Evolutionary conservation across 2,113 vertebrate genomes (phyloP).

Genomic region (Tauraco erythrolophus): DNA sequence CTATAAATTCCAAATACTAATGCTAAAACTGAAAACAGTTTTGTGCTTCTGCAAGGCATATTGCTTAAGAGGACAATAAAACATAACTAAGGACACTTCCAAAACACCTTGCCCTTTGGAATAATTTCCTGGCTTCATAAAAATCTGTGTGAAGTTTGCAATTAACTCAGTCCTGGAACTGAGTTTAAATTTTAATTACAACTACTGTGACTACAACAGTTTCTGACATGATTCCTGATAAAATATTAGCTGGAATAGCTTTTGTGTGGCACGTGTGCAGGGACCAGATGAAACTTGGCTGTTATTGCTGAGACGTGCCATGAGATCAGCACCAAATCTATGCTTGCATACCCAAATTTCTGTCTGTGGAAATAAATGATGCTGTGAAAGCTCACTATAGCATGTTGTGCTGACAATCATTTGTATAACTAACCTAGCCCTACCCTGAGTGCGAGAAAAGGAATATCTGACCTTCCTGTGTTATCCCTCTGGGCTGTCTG

Average conservation of each 20-base stretch:
- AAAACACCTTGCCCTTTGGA: not conserved
- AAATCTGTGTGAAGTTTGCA: not conserved
- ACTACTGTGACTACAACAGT: not conserved
- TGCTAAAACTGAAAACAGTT: not conserved
- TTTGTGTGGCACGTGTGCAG: fast-evolving
- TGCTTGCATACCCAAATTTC: not conserved
- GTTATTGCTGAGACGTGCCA: not conserved
- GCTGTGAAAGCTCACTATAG: not conserved
- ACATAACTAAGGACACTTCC: not conserved
- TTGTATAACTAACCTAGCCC: not conserved
- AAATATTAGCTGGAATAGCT: not conserved
- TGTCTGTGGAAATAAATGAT: not conserved
- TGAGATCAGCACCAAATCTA: not conserved
- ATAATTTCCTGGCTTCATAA: not conserved
- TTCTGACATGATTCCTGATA: not conserved
- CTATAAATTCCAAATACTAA: not conserved
- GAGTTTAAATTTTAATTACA: not conserved
- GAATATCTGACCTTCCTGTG: not conserved
- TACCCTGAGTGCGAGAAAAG: not conserved
- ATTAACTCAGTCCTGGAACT: not conserved
- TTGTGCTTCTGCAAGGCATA: not conserved
- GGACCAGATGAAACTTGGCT: not conserved
- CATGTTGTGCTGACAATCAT: not conserved
- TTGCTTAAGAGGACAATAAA: not conserved
- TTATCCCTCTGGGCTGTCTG: not conserved